Conservation (phyloP, 2,113 vertebrate species). For the Lasiurus cinereus region DNA sequence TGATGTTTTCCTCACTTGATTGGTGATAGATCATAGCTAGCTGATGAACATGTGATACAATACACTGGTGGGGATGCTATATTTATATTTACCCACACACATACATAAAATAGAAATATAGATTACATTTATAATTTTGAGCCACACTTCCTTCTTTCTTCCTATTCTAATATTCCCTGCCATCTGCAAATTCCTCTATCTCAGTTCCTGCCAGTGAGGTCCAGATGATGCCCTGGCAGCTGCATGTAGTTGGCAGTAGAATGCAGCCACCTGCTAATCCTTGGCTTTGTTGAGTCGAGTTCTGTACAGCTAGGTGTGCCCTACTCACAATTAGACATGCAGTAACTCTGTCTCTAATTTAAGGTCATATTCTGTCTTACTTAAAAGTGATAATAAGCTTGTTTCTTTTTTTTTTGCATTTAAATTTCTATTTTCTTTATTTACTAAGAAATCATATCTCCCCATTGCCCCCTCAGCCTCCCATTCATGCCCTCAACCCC, state of each 20-base stretch:
- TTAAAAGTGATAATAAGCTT: constrained; percentile 41
- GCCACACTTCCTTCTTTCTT: constrained; percentile 40
- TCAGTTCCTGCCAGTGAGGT: constrained; percentile 69
- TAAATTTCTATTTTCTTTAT: too few relatives aligned
- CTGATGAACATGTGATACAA: background rate
- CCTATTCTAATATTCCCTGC: constrained; percentile 53
- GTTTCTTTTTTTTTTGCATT: background rate
- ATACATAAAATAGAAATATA: background rate
- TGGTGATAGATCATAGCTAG: background rate
- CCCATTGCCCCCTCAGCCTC: too few relatives aligned
- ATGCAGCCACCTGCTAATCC: constrained; percentile 72
- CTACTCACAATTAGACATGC: constrained; percentile 54
- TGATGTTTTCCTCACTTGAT: background rate
- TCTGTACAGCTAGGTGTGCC: background rate
- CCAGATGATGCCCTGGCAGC: constrained; percentile 58
- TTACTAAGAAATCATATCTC: too few relatives aligned
- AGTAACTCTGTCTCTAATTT: constrained; percentile 52
- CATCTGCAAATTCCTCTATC: constrained; percentile 77
- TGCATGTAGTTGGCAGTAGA: constrained; percentile 57
- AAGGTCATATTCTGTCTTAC: constrained; percentile 53
- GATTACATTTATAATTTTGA: constrained; percentile 25
- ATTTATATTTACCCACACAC: background rate
- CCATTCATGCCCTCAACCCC: too few relatives aligned
- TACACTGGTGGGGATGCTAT: constrained; percentile 14
- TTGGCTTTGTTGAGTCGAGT: constrained; percentile 2